phyloP scores from a whole-genome alignment of 2,797 vertebrate genomes.

The Periophthalmus magnuspinnatus region DNA sequence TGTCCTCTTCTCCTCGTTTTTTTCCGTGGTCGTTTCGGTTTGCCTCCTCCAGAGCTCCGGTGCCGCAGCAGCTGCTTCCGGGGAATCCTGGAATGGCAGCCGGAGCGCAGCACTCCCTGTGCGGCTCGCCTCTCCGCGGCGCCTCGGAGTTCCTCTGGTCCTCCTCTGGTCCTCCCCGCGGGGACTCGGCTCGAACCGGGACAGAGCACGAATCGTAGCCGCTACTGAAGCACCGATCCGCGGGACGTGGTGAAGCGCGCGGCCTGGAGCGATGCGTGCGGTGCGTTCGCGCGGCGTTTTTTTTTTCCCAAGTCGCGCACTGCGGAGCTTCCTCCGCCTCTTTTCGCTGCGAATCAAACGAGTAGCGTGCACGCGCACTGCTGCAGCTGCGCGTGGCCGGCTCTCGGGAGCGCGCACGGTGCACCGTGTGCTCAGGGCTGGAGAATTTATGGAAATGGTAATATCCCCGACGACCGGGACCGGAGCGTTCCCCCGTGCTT shows the following conservation, averaged over 20 bases:
- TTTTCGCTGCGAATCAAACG: conserved; percentile 46
- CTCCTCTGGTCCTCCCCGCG: background rate
- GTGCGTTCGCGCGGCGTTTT: background rate
- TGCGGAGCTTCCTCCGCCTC: conserved; percentile 38
- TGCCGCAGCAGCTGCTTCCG: background rate
- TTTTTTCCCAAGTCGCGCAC: conserved; percentile 33
- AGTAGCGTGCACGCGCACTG: conserved; percentile 62
- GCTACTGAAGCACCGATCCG: background rate
- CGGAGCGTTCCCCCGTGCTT: background rate
- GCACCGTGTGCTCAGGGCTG: conserved; percentile 11
- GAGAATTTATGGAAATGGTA: conserved; percentile 49
- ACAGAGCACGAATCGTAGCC: conserved; percentile 8
- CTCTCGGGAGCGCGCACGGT: conserved; percentile 24
- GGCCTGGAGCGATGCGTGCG: too few relatives aligned
- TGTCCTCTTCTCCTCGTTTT: background rate
- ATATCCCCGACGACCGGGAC: conserved; percentile 40
- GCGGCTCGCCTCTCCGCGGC: background rate
- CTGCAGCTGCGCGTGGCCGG: conserved; percentile 72
- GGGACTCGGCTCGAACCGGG: background rate
- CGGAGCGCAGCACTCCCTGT: background rate
- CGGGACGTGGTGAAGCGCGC: background rate
- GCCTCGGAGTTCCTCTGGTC: background rate
- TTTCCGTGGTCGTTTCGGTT: background rate
- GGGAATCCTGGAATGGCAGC: background rate
- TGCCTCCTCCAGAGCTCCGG: background rate